Conservation (phyloP, 1,140 invertebrate species). For the Drosophila bocqueti region DNA sequence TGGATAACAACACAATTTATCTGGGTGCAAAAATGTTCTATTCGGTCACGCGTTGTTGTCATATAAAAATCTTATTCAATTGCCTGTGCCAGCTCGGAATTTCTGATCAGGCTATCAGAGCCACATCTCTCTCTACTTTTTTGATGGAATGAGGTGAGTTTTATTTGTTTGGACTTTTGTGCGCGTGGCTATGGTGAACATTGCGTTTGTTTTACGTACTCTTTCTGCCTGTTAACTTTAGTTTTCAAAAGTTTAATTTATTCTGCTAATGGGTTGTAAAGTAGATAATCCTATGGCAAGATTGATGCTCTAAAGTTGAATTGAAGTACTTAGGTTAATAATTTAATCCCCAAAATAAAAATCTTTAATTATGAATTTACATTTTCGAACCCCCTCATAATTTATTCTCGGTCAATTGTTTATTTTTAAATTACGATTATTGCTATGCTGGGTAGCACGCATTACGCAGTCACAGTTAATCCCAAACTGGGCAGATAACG, state of each 20-base stretch:
- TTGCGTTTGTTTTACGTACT: slow-evolving; percentile 15
- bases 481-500: slow-evolving; percentile 40
- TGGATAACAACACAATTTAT: slow-evolving; percentile 49
- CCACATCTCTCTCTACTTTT: slow-evolving; percentile 7
- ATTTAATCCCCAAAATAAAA: neutral
- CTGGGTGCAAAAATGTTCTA: slow-evolving; percentile 19
- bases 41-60: slow-evolving; percentile 53
- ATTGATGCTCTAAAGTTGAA: neutral
- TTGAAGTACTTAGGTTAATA: neutral
- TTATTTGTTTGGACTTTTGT: slow-evolving; percentile 8
- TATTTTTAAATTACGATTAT: slow-evolving; percentile 39
- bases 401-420: slow-evolving; percentile 31
- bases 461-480: slow-evolving; percentile 37
- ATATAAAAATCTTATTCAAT: slow-evolving; percentile 60
- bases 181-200: neutral
- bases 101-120: slow-evolving; percentile 52
- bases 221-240: neutral
- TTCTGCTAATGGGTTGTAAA: neutral
- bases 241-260: slow-evolving; percentile 6
- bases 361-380: neutral
- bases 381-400: neutral
- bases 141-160: neutral
- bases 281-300: neutral
- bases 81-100: slow-evolving; percentile 32
- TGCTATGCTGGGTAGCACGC: slow-evolving; percentile 6